Base-by-base conservation (phyloP, 2,113 vertebrate genomes). In the Proteles cristata region DNA sequence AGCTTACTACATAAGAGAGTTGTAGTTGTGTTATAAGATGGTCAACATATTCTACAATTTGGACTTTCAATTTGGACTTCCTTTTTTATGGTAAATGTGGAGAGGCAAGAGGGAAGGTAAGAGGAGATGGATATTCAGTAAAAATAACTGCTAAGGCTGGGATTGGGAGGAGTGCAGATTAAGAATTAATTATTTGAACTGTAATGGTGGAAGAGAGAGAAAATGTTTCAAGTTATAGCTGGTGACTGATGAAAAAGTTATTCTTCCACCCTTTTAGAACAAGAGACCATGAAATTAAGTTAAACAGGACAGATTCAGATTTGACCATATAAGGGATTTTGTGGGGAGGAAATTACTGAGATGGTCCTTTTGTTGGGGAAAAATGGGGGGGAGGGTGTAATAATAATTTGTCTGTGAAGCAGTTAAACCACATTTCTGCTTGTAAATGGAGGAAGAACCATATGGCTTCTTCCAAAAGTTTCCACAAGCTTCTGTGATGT, bases 401-500 rank as follows among this genome's bases (percentile, higher is more conserved):
- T 97, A 97, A 97, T 96, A 92, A 97, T 98, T 92, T 97, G 76
- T 92, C 82, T 91, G 87, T 69, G 45, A 97, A 92, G 71, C 90
- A 97, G 71, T 94, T 96, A 95, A 97, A 95, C 69, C 92, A 88
- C 92, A 95, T 95, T 94, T 96, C 61, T 96, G 77, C 90, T 95
- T 96, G 16, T 85, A 96, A 96, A 92, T 85, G 48, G 71, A 9
- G 65, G 58, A 95, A 71, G 53, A 94, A 77, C 50, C 61, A 80
- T 68, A 74, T 95, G 77, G 65, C 11, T 23, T 90, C 28, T 96
- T 77, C 82, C 39, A 66, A 48, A 93, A 77, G 65, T 85, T 94
- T 95, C 76, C 90, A 80, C 66, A 90, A 58, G 25, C 33, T 96
- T 95, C 92, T 97, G 63, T 96, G 87, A 93, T 96, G 69, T 97